These are phyloP conservation scores for Microplitis mediator DNA, from an alignment of 1,140 invertebrate species.

Conservation along the genomic window DNA sequence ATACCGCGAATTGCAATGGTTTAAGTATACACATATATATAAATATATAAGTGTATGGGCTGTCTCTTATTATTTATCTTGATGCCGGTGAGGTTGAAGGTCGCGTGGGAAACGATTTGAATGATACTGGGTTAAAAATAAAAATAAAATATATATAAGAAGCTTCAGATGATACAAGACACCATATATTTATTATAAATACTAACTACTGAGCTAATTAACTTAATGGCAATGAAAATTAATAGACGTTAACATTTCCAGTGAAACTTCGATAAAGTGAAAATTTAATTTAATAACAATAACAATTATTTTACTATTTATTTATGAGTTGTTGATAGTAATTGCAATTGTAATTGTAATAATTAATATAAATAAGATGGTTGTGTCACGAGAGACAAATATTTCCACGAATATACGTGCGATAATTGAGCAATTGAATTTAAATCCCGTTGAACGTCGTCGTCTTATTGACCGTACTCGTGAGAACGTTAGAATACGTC, in stretches of 20 bases:
- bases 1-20: too few relatives aligned
- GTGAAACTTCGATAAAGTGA: too few relatives aligned
- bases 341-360: neutral
- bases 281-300: too few relatives aligned
- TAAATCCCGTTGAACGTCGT: conserved; percentile 52
- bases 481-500: conserved; percentile 30
- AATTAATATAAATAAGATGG: conserved; percentile 43
- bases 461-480: conserved; percentile 44
- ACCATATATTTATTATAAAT: conserved; percentile 26
- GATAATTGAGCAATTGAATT: conserved; percentile 59
- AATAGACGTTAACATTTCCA: too few relatives aligned
- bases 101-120: conserved; percentile 52
- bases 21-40: neutral
- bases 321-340: neutral
- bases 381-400: conserved; percentile 53
- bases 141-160: conserved; percentile 28
- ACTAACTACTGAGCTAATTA: neutral
- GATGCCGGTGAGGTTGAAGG: conserved; percentile 34
- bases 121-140: conserved; percentile 33
- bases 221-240: neutral
- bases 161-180: conserved; percentile 36
- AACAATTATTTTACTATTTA: too few relatives aligned
- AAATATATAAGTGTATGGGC: too few relatives aligned
- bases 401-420: conserved; percentile 60
- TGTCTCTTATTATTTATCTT: conserved; percentile 22